A percentile compares a stretch with the other conserved stretches of the same genome.
These are phyloP conservation scores for Cavia porcellus DNA, from an alignment of 2,113 vertebrate species.

Conservation along the genomic window DNA sequence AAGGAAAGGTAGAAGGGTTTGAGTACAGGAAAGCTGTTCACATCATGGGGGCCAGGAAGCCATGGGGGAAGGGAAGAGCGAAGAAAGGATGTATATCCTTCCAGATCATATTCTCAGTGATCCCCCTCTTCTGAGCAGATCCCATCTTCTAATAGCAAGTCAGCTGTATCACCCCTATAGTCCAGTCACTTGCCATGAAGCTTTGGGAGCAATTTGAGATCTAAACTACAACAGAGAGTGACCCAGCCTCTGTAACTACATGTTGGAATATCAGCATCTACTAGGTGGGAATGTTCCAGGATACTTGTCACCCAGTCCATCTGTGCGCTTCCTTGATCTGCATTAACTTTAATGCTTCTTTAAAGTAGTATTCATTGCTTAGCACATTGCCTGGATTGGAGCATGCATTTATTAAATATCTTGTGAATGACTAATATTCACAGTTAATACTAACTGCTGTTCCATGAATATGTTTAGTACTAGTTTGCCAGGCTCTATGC, in stretches of 20 bases:
- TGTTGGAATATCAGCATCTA: not conserved
- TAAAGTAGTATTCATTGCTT: not conserved
- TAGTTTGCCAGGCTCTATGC: not conserved
- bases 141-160: not conserved
- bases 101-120: not conserved
- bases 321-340: not conserved
- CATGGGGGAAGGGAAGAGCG: not conserved
- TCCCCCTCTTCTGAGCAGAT: not conserved
- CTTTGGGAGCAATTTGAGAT: not conserved
- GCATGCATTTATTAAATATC: not conserved
- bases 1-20: not conserved
- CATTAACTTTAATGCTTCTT: not conserved
- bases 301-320: not conserved
- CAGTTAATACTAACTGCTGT: not conserved
- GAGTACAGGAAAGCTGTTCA: not conserved
- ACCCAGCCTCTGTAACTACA: not conserved
- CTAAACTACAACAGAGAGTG: not conserved
- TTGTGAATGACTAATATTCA: not conserved
- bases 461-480: not conserved
- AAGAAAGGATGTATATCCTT: not conserved
- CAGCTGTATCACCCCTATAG: not conserved
- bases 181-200: not conserved
- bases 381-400: not conserved
- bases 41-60: not conserved
- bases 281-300: not conserved